Conservation (phyloP, 2,113 vertebrate genomes). For the Zosterops hypoxanthus region DNA sequence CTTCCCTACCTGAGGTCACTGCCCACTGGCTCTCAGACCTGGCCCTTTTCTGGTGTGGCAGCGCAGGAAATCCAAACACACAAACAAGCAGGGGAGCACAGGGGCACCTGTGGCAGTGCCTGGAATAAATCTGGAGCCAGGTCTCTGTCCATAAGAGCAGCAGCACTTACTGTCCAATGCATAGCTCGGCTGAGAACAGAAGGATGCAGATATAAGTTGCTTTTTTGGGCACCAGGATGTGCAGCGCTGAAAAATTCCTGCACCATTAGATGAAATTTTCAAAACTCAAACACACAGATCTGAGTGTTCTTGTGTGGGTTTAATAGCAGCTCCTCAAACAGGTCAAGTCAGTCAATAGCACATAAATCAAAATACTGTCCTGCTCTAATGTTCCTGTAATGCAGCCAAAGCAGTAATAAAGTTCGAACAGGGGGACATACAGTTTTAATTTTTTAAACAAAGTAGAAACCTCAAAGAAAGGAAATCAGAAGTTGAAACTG, state of each 20-base stretch:
- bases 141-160: background rate
- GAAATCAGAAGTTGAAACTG: background rate
- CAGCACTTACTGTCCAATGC: background rate
- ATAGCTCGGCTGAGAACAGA: background rate
- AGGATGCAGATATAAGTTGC: background rate
- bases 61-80: background rate
- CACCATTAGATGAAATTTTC: background rate
- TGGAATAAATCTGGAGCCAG: background rate
- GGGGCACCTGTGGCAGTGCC: background rate
- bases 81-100: background rate
- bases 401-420: conserved; percentile 1
- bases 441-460: conserved; percentile 32
- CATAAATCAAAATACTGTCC: background rate
- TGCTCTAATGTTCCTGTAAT: background rate
- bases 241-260: background rate
- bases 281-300: background rate
- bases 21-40: background rate
- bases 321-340: background rate
- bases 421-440: background rate
- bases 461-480: background rate
- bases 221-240: fast-evolving
- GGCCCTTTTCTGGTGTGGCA: background rate
- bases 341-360: background rate
- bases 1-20: background rate
- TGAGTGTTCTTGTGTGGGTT: background rate